Evolutionary conservation across 1,140 invertebrate genomes (phyloP), one percentile per base, ranked within the genome.

Genomic region (Zeugodacus cucurbitae): DNA sequence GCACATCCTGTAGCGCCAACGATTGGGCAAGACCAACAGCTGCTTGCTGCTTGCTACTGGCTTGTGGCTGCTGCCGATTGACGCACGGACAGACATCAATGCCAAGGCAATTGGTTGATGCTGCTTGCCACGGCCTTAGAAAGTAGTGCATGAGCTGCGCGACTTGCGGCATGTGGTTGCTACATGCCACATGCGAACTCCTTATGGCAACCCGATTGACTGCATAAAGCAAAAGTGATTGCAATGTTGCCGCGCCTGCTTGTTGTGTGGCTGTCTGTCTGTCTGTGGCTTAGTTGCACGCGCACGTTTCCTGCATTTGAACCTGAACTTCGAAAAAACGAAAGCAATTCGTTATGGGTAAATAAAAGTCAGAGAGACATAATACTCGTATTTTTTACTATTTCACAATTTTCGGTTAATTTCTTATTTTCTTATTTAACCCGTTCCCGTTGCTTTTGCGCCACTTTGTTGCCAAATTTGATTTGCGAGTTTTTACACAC

Each of bases 161-260:
- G 41, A 8, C 41, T n/a, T 44, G 41, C 22, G 41, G n/a, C 37
- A 44, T 41, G 70, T 10, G 74, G 74, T 22, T 41, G 74, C 74
- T 2, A 82, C 74, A 82, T 82, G 74, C 74, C 37, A 82, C 44
- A 48, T 54, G 74, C 41, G 26, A 82, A 54, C 74, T 34, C 8
- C 44, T 82, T 82, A 82, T 82, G 74, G 74, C 37, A 82, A 82
- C 44, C n/a, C 74, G 41, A 48, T 82, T 82, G 41, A 14, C 74
- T 82, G 14, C 74, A 82, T 48, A 82, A 48, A 82, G 74, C 74
- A 82, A 82, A 82, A 82, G 74, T 82, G 74, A 82, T 82, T 82
- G 74, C 74, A 82, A 54, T 82, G 37, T 48, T 82, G 74, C n/a
- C 41, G 74, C n/a, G 74, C 74, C 74, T 48, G 74, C 41, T 70